A percentile compares a stretch with the other conserved stretches of the same genome.
phyloP scores from a whole-genome alignment of 2,113 vertebrate genomes.

The Diadophis punctatus region DNA sequence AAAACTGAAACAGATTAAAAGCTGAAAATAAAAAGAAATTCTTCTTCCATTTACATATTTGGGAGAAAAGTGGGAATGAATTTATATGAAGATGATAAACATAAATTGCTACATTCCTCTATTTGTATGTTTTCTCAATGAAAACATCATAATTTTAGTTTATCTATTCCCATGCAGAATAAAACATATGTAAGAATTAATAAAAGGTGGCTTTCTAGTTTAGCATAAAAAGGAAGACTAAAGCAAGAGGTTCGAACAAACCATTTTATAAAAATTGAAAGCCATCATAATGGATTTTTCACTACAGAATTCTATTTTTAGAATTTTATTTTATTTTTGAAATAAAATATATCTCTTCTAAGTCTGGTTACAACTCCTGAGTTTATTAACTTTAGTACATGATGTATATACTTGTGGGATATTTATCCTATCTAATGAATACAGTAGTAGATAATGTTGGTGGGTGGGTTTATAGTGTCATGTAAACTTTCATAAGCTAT shows the following conservation, averaged over 20 bases:
- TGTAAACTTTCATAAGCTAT: background rate
- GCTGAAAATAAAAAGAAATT: background rate
- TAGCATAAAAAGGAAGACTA: background rate
- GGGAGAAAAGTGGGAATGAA: background rate
- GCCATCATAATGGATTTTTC: background rate
- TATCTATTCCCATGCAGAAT: background rate
- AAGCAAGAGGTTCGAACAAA: background rate
- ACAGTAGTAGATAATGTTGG: background rate
- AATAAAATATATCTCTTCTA: background rate
- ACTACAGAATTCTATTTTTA: background rate
- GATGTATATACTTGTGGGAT: background rate
- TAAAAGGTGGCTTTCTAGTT: background rate
- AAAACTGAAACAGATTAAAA: background rate
- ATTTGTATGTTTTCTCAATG: background rate
- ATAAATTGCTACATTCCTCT: background rate
- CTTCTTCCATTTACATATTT: background rate
- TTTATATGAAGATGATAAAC: background rate
- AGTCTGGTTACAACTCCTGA: background rate
- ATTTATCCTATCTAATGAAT: background rate
- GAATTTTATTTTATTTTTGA: background rate
- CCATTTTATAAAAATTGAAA: background rate
- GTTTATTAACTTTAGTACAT: background rate
- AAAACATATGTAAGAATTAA: background rate
- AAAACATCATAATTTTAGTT: background rate
- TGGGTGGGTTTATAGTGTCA: background rate